phyloP scores from a whole-genome alignment of 1,140 invertebrate genomes.

The Cydia pomonella region DNA sequence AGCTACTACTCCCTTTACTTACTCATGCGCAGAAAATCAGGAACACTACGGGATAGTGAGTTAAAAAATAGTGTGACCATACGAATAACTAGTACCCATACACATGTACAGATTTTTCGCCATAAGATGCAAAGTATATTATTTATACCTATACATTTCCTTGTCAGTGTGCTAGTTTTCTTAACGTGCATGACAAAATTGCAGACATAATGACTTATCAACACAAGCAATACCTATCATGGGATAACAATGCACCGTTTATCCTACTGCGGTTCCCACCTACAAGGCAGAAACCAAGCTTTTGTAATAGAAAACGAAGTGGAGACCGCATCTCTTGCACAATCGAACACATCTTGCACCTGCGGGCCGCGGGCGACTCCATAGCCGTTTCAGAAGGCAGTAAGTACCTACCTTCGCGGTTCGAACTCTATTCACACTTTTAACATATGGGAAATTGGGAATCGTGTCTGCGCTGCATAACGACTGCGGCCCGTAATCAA shows the following conservation, averaged over 20 bases:
- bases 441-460: not conserved
- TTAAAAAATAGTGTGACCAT: too few species aligned
- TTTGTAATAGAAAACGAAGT: conserved; percentile 39
- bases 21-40: too few species aligned
- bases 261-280: conserved; percentile 13
- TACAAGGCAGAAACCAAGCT: conserved; percentile 35
- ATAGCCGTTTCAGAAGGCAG: not conserved
- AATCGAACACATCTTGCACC: conserved; percentile 43
- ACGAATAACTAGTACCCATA: too few species aligned
- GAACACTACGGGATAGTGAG: too few species aligned
- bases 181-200: not conserved
- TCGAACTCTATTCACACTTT: not conserved
- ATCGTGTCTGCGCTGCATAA: not conserved
- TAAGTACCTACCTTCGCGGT: not conserved
- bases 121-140: too few species aligned
- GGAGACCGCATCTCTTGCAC: conserved; percentile 40
- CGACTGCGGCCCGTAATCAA: not conserved
- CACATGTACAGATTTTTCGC: too few species aligned
- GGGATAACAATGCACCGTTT: conserved; percentile 20
- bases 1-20: too few species aligned
- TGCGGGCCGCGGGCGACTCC: conserved; percentile 24
- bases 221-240: conserved; percentile 6
- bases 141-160: too few species aligned
- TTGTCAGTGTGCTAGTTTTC: not conserved
- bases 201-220: conserved; percentile 1